phyloP scores from a whole-genome alignment of 2,113 vertebrate species.

The Bettongia penicillata region DNA sequence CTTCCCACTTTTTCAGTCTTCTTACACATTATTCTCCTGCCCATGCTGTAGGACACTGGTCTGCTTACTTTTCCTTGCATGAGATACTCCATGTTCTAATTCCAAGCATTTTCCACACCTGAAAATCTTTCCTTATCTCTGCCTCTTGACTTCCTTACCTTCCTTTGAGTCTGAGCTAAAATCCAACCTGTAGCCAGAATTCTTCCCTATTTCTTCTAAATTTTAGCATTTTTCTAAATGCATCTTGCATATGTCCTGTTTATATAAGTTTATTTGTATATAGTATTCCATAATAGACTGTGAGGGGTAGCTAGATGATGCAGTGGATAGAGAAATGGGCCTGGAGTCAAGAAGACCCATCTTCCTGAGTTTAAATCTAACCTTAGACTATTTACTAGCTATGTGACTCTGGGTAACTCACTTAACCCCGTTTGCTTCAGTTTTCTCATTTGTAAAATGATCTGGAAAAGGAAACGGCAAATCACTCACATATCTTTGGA shows the following conservation, averaged over 20 bases:
- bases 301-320: not conserved
- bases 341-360: not conserved
- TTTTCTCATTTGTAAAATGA: not conserved
- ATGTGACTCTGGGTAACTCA: not conserved
- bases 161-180: not conserved
- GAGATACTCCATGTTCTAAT: not conserved
- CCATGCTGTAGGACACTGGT: not conserved
- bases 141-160: not conserved
- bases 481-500: not conserved
- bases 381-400: not conserved
- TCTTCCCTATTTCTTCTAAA: not conserved
- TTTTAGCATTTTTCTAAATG: not conserved
- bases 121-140: not conserved
- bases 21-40: not conserved
- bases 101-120: not conserved
- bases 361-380: not conserved
- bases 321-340: not conserved
- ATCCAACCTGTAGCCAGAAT: not conserved
- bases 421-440: not conserved
- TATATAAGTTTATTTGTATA: not conserved
- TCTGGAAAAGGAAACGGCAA: not conserved
- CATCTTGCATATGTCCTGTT: not conserved
- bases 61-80: not conserved
- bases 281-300: not conserved
- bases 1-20: too few species aligned